phyloP scores from a whole-genome alignment of 2,888 invertebrate species.

The Bruchidius siliquastri region DNA sequence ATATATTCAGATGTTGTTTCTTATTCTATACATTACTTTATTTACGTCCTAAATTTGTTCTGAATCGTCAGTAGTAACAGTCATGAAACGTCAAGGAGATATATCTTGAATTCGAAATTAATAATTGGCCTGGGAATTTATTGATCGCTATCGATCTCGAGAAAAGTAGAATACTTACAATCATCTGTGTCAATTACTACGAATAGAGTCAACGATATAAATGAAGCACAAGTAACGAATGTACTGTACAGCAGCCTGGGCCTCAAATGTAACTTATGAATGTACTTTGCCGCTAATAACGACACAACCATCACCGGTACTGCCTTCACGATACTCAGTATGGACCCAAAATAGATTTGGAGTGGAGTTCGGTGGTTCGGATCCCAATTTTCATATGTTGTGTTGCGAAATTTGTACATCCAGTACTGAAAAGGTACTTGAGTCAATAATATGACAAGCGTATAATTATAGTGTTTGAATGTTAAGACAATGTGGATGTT shows the following conservation, averaged over 20 bases:
- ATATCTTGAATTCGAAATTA: too few species aligned
- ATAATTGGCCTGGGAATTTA: too few species aligned
- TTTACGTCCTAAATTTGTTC: too few species aligned
- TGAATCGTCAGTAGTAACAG: too few species aligned
- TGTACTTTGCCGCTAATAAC: slow-evolving; percentile 16
- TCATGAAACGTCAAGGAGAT: too few species aligned
- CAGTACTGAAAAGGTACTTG: slow-evolving; percentile 20
- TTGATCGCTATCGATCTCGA: neutral
- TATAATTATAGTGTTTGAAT: too few species aligned
- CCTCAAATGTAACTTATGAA: slow-evolving; percentile 16
- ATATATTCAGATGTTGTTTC: too few species aligned
- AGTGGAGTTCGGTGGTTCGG: slow-evolving; percentile 19
- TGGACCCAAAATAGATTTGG: slow-evolving; percentile 23
- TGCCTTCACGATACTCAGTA: slow-evolving; percentile 16
- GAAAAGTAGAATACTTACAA: slow-evolving; percentile 17
- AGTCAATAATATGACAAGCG: neutral
- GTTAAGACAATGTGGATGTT: too few species aligned
- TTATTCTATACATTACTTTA: too few species aligned
- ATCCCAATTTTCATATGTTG: slow-evolving; percentile 13
- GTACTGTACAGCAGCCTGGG: slow-evolving; percentile 14
- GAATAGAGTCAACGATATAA: slow-evolving; percentile 15
- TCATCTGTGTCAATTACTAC: slow-evolving; percentile 20
- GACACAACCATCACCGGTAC: slow-evolving; percentile 19
- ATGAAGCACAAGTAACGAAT: slow-evolving; percentile 15
- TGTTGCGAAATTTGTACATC: slow-evolving; percentile 26